Percentiles rank a stretch among this genome's conserved stretches.
These are phyloP conservation scores for Ctenicera cuprea DNA, from an alignment of 2,888 invertebrate genomes.

Conservation along the genomic window DNA sequence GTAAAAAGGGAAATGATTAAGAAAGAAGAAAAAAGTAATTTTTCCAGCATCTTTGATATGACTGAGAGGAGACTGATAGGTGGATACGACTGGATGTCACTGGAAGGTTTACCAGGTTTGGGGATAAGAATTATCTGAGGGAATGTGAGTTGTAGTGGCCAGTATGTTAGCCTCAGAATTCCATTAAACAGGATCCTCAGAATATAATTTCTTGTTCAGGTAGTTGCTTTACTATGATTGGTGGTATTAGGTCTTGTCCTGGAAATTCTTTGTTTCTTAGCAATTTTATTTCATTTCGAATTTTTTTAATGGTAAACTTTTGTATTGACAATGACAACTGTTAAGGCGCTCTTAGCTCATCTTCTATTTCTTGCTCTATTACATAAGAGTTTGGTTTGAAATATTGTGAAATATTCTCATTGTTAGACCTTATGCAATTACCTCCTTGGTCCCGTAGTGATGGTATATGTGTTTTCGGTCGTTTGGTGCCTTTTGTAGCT, in stretches of 20 bases:
- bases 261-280: conserved; percentile 20
- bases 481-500: too few relatives aligned
- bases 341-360: conserved; percentile 1
- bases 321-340: conserved; percentile 23
- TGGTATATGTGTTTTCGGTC: conserved; percentile 19
- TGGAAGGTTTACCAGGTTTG: conserved; percentile 19
- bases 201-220: conserved; percentile 24
- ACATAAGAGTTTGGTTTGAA: conserved; percentile 26
- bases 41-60: neutral
- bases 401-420: conserved; percentile 8
- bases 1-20: too few relatives aligned
- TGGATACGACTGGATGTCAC: conserved; percentile 12
- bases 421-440: conserved; percentile 12
- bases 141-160: conserved; percentile 19
- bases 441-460: conserved; percentile 12
- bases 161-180: conserved; percentile 16
- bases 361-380: conserved; percentile 25
- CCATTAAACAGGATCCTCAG: conserved; percentile 25
- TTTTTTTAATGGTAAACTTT: conserved; percentile 15
- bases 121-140: conserved; percentile 3
- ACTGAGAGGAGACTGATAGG: neutral
- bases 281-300: conserved; percentile 13
- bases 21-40: too few relatives aligned
- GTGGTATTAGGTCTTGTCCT: conserved; percentile 20
- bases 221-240: conserved; percentile 17